phyloP scores from a whole-genome alignment of 2,888 invertebrate genomes.

The Trichogramma evanescens region DNA sequence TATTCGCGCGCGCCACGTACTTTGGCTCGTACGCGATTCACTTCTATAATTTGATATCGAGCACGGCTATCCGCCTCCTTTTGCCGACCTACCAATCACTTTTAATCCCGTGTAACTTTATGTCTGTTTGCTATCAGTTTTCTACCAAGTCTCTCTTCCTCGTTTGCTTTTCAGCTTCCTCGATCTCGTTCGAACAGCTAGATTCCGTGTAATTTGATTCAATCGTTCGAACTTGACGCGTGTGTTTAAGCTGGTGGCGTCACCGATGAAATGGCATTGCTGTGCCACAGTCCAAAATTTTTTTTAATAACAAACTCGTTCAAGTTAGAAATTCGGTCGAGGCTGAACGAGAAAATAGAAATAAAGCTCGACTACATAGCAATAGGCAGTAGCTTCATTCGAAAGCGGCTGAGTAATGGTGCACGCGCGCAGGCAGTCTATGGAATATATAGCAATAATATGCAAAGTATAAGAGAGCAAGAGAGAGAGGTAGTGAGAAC shows the following conservation, averaged over 20 bases:
- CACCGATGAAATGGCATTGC: too few relatives aligned
- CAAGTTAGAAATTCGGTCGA: slow-evolving; percentile 3
- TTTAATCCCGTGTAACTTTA: slow-evolving; percentile 15
- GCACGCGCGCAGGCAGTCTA: slow-evolving; percentile 21
- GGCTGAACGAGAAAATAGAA: slow-evolving; percentile 10
- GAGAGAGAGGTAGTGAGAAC: slow-evolving; percentile 24
- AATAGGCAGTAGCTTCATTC: too few relatives aligned
- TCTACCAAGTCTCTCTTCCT: too few relatives aligned
- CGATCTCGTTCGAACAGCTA: too few relatives aligned
- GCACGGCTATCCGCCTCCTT: background rate
- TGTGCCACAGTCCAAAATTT: background rate
- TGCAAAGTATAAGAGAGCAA: slow-evolving; percentile 47
- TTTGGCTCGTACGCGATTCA: slow-evolving; percentile 4
- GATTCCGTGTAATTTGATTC: too few relatives aligned
- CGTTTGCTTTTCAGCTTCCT: too few relatives aligned
- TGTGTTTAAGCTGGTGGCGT: too few relatives aligned
- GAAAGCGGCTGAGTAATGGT: too few relatives aligned
- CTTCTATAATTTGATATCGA: slow-evolving; percentile 17
- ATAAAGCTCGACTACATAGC: background rate
- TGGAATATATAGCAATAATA: slow-evolving; percentile 46
- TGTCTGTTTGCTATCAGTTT: background rate
- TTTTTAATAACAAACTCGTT: background rate
- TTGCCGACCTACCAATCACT: background rate
- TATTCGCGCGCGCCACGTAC: background rate
- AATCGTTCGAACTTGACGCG: too few relatives aligned